Evolutionary conservation across 2,888 invertebrate genomes (phyloP).

Genomic region (Hofmannophila pseudospretella): DNA sequence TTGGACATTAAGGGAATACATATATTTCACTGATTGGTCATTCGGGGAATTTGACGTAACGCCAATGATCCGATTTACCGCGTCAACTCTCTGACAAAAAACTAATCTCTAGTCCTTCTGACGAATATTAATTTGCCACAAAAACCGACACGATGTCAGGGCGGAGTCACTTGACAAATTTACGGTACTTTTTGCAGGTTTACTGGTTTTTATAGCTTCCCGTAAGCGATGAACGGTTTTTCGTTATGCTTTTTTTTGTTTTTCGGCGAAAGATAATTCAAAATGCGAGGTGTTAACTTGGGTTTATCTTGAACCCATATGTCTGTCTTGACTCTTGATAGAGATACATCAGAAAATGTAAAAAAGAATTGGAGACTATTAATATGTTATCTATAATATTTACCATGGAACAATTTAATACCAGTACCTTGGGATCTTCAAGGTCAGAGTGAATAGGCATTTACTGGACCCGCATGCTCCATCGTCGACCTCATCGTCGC

Average conservation of each 20-base stretch:
- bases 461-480: too few species aligned
- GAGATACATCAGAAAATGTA: too few species aligned
- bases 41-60: too few species aligned
- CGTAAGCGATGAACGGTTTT: constrained; percentile 26
- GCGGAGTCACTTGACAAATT: constrained; percentile 53
- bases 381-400: too few species aligned
- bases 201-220: constrained; percentile 20
- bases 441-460: too few species aligned
- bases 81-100: not conserved
- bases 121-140: constrained; percentile 16
- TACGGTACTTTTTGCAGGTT: constrained; percentile 36
- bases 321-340: constrained; percentile 9
- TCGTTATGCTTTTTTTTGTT: not conserved
- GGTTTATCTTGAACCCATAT: constrained; percentile 33
- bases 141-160: constrained; percentile 27
- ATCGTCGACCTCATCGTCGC: too few species aligned
- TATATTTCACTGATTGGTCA: too few species aligned
- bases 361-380: too few species aligned
- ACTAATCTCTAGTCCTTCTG: not conserved
- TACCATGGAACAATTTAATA: too few species aligned
- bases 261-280: constrained; percentile 37
- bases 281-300: constrained; percentile 39
- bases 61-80: too few species aligned
- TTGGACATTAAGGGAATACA: too few species aligned
- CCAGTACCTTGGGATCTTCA: too few species aligned